Percentiles rank a stretch among this genome's conserved stretches.
These are phyloP conservation scores for Gallinago media DNA, from an alignment of 2,113 vertebrate genomes.

Conservation along the genomic window DNA sequence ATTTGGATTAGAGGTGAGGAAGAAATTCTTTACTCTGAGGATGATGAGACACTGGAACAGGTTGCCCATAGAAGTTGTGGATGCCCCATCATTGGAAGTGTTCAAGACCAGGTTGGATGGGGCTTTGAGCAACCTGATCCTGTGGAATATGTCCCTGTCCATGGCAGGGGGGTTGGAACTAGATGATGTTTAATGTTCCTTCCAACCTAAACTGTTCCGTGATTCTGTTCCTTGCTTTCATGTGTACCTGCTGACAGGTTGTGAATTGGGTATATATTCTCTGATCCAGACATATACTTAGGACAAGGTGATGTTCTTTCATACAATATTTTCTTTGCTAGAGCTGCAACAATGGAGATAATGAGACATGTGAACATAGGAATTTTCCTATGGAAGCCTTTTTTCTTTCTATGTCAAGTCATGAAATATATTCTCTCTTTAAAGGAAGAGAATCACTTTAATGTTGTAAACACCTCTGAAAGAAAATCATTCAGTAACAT, in stretches of 20 bases:
- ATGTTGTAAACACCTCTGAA: not conserved
- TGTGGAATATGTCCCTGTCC: not conserved
- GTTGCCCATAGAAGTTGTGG: not conserved
- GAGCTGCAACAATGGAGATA: not conserved
- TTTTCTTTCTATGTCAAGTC: not conserved
- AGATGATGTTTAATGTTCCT: not conserved
- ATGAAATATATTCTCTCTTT: not conserved
- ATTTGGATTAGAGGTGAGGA: not conserved
- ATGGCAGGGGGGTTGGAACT: not conserved
- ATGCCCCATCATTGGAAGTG: not conserved
- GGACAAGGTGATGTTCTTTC: not conserved
- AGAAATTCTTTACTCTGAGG: not conserved
- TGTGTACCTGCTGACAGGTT: not conserved
- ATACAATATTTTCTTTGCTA: not conserved
- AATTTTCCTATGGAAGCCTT: not conserved
- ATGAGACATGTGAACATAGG: not conserved
- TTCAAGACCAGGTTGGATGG: not conserved
- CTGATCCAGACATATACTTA: not conserved
- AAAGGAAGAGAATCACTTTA: not conserved
- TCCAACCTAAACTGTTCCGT: not conserved
- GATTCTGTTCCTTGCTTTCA: not conserved
- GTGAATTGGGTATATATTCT: not conserved
- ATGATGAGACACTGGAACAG: not conserved
- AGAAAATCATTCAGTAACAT: not conserved
- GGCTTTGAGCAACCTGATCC: not conserved